Base-by-base conservation (phyloP, 2,797 vertebrate species). In the Discoglossus pictus region DNA sequence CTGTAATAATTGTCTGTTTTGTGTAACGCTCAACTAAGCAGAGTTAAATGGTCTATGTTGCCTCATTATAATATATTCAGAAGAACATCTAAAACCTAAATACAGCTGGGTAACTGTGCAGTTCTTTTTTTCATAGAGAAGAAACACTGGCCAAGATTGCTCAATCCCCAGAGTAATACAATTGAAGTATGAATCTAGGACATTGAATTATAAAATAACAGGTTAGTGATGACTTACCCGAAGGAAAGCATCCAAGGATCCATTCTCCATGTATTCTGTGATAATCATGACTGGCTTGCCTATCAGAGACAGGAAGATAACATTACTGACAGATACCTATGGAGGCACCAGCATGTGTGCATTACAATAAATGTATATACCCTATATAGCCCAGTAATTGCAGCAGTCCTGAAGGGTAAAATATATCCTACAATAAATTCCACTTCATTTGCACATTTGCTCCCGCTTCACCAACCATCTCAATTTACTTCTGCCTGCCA, bases 261-360 rank as follows among this genome's bases (percentile, higher is more conserved):
- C 95, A 18, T 98, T 99, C 78, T 99, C 97, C 97, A 99, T 99
- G 90, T 98, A 98, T 81, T 99, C 96, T 0, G 96, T 99, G 86
- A 99, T 97, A 87, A 99, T 99, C 97, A 99, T 99, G 80, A 99
- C 96, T 5, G 97, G 97, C 82, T 99, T 99, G 90, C 97, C 97
- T 99, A 85, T 66, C 12, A 46, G 6, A 77, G 56, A 85, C 80
- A 85, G 72, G 75, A 81, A 84, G 82, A 80, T 76, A 85, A 62
- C 84, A 81, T 82, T 80, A 75, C 74, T 80, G 6, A 17, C 16
- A 52, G 6, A 31, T 25, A 31, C 40, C 5, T 38, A 20, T 6
- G 9, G 44, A 18, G 12, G 11, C 20, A 15, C 4, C 52, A 39
- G 34, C 17, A 42, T 40, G n/a, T 15, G n/a, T 7, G 13, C 25